phyloP scores from a whole-genome alignment of 1,140 invertebrate genomes.

The Trichogramma pretiosum region DNA sequence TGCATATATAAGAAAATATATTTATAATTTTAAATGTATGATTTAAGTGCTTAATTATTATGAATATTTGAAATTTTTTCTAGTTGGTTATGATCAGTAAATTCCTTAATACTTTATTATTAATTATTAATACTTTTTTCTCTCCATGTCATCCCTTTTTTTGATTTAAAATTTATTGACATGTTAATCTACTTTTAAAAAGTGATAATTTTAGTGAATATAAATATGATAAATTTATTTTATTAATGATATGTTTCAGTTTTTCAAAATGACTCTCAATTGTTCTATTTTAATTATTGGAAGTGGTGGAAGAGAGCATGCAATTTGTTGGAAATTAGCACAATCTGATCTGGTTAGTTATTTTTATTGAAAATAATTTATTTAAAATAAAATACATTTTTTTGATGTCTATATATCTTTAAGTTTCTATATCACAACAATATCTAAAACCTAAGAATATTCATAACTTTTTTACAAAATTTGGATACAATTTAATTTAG shows the following conservation, averaged over 20 bases:
- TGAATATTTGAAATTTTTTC: too few relatives aligned
- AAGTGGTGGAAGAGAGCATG: slow-evolving; percentile 91
- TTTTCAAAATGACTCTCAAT: slow-evolving; percentile 21
- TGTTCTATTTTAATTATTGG: slow-evolving; percentile 71
- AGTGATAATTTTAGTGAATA: too few relatives aligned
- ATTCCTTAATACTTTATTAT: too few relatives aligned
- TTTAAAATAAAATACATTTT: slow-evolving; percentile 1
- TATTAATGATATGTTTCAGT: slow-evolving; percentile 4
- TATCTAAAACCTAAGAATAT: neutral
- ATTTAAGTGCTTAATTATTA: too few relatives aligned
- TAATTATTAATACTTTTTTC: too few relatives aligned
- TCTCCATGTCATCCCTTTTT: too few relatives aligned
- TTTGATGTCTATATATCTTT: neutral
- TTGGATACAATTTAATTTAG: slow-evolving; percentile 1
- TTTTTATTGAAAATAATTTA: neutral
- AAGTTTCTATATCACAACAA: neutral
- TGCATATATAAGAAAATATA: too few relatives aligned
- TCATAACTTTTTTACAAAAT: neutral
- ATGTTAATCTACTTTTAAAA: too few relatives aligned
- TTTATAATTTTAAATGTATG: too few relatives aligned
- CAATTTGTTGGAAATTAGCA: slow-evolving; percentile 82
- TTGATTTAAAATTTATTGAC: too few relatives aligned
- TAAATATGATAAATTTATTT: too few relatives aligned
- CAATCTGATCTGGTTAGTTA: slow-evolving; percentile 58
- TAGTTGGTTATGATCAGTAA: too few relatives aligned